Percentiles rank a stretch among this genome's conserved stretches.
phyloP scores from a whole-genome alignment of 1,140 invertebrate species.

The Lepidurus couesii region DNA sequence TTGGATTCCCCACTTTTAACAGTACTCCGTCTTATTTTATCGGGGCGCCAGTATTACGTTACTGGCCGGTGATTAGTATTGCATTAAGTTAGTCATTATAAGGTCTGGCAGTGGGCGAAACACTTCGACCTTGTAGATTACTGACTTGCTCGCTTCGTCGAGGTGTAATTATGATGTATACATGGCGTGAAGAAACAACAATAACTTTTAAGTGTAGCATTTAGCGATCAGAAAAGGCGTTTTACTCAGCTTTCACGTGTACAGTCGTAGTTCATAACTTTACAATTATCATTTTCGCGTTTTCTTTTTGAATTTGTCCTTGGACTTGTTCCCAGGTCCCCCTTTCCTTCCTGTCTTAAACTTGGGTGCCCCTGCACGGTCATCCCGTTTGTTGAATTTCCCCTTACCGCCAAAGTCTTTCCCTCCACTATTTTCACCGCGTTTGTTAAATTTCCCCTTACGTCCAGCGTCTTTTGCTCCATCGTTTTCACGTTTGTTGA shows the following conservation, averaged over 20 bases:
- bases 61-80: slow-evolving; percentile 8
- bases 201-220: neutral
- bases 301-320: slow-evolving; percentile 21
- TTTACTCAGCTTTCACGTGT: neutral
- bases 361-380: neutral
- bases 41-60: neutral
- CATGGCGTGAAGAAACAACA: neutral
- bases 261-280: neutral
- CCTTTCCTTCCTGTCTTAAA: slow-evolving; percentile 20
- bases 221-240: neutral
- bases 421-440: neutral
- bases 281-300: slow-evolving; percentile 14
- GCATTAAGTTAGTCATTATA: slow-evolving; percentile 1
- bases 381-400: neutral
- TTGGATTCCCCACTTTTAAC: too few relatives aligned
- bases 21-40: neutral
- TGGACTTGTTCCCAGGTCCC: neutral
- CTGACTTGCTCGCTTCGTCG: neutral
- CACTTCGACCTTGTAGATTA: neutral
- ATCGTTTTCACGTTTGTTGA: neutral
- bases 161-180: neutral
- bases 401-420: neutral
- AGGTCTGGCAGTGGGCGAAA: neutral
- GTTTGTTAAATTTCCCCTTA: neutral
- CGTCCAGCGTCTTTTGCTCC: neutral